These are phyloP conservation scores for Rhamnusium bicolor DNA, from an alignment of 2,888 invertebrate species.

Conservation along the genomic window DNA sequence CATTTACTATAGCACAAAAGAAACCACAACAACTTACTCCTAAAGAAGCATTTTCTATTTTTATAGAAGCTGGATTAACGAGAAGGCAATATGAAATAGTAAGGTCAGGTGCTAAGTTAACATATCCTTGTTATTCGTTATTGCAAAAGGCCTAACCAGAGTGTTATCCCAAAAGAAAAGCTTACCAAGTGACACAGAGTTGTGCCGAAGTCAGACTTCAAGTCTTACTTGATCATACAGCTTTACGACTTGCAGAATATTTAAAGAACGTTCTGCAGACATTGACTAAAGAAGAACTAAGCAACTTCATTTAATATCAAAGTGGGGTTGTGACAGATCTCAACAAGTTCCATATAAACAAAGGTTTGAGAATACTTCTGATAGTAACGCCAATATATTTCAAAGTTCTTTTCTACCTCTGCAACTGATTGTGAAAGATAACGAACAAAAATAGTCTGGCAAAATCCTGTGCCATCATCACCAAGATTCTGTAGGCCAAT, in stretches of 20 bases:
- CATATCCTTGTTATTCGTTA: not conserved
- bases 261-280: not conserved
- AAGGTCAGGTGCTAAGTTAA: not conserved
- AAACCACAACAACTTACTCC: no score
- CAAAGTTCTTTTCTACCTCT: conserved; percentile 16
- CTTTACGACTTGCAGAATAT: not conserved
- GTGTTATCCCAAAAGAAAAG: not conserved
- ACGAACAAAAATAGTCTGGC: conserved; percentile 9
- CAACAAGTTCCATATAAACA: not conserved
- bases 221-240: not conserved
- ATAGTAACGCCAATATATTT: not conserved
- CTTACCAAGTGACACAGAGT: not conserved
- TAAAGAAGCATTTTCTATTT: not conserved
- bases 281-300: not conserved
- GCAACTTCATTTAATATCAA: not conserved
- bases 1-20: no score
- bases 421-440: not conserved
- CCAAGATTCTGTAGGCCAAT: no score
- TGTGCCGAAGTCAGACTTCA: not conserved
- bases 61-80: not conserved
- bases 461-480: conserved; percentile 32
- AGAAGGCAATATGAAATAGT: not conserved
- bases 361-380: conserved; percentile 13
- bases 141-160: not conserved
- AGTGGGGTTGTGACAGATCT: conserved; percentile 23